Percentiles rank a stretch among this genome's conserved stretches.
phyloP scores from a whole-genome alignment of 2,797 vertebrate species.

The Choloepus didactylus region DNA sequence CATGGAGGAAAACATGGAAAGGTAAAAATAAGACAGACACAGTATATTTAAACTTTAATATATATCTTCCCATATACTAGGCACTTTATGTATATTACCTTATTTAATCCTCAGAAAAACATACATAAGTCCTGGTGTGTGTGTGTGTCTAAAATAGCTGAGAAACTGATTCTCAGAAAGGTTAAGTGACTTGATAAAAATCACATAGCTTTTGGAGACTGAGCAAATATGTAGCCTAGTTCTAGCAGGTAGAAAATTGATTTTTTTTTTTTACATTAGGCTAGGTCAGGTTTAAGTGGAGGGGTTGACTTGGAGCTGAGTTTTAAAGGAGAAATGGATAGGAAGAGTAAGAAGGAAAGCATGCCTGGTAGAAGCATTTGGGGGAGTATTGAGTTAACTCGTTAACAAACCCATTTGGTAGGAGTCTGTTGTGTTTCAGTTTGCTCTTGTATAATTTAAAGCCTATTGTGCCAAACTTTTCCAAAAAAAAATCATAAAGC shows the following conservation, averaged over 20 bases:
- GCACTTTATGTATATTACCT: not conserved
- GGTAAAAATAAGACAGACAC: not conserved
- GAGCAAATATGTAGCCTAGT: not conserved
- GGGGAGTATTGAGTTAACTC: conserved; percentile 27
- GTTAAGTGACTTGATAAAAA: conserved; percentile 18
- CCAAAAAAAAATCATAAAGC: conserved; percentile 7
- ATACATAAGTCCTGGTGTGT: no score
- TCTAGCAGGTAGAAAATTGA: not conserved
- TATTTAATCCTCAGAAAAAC: not conserved
- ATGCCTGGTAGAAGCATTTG: not conserved
- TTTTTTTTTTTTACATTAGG: not conserved
- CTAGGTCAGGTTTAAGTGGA: not conserved
- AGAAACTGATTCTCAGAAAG: conserved; percentile 14
- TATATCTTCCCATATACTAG: not conserved
- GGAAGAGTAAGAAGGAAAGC: not conserved
- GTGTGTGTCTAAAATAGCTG: not conserved
- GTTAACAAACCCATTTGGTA: not conserved
- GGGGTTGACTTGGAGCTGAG: not conserved
- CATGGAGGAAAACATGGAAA: not conserved
- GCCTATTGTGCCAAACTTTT: conserved; percentile 61
- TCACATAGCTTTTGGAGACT: not conserved
- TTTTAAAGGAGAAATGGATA: not conserved
- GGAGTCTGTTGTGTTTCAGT: conserved; percentile 40
- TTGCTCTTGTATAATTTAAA: conserved; percentile 49
- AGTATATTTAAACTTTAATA: not conserved